phyloP scores from a whole-genome alignment of 2,888 invertebrate species.

The Herminia tarsipennalis region DNA sequence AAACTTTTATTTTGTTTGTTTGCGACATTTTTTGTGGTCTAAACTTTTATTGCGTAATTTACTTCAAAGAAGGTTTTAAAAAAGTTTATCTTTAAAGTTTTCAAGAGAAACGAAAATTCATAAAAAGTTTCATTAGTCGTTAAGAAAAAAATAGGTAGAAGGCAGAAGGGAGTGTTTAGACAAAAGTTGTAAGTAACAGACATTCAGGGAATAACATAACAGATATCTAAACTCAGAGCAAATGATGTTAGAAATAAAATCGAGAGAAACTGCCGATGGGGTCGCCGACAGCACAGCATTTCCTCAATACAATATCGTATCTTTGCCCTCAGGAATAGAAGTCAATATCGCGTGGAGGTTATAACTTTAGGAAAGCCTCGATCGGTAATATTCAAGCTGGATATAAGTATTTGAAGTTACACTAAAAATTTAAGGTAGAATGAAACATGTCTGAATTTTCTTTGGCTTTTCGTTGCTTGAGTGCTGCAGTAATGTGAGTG shows the following conservation, averaged over 20 bases:
- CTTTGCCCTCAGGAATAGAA: slow-evolving; percentile 8
- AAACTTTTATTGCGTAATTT: background rate
- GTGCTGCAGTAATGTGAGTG: too few relatives aligned
- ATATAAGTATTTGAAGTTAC: slow-evolving; percentile 33
- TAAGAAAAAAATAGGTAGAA: background rate
- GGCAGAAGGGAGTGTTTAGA: background rate
- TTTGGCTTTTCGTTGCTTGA: too few relatives aligned
- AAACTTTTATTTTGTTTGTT: too few relatives aligned
- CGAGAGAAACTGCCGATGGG: slow-evolving; percentile 14
- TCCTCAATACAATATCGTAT: slow-evolving; percentile 11
- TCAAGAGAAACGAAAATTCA: background rate
- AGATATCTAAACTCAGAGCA: background rate
- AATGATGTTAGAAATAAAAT: slow-evolving; percentile 28
- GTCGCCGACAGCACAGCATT: slow-evolving; percentile 15
- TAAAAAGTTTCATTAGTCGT: background rate
- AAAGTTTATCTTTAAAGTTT: background rate
- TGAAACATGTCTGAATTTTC: slow-evolving; percentile 24
- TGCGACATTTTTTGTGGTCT: too few relatives aligned
- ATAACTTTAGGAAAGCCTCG: slow-evolving; percentile 12
- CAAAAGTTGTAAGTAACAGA: background rate
- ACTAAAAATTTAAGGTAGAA: slow-evolving; percentile 38
- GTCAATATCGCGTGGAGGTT: slow-evolving; percentile 7
- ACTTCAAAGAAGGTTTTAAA: background rate
- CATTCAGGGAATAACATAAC: background rate
- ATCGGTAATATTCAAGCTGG: slow-evolving; percentile 26